Percentiles rank a stretch among this genome's conserved stretches.
Conservation (phyloP, 2,797 vertebrate genomes). For the Margarornis squamiger region DNA sequence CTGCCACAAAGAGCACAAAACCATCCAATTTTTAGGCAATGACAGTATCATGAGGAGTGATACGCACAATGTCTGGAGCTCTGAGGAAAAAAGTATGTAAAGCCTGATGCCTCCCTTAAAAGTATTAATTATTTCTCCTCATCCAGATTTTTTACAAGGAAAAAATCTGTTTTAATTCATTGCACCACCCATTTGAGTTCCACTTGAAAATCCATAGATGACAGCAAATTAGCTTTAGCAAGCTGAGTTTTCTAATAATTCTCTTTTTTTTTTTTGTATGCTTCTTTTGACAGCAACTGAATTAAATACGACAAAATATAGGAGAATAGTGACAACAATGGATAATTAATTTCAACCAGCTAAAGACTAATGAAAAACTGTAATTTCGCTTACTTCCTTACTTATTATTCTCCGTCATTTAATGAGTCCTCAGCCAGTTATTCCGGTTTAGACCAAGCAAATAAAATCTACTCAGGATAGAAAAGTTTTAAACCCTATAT, state of each 20-base stretch:
- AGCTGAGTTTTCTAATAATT: background rate
- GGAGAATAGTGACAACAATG: background rate
- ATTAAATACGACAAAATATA: background rate
- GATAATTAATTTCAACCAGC: background rate
- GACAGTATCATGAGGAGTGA: background rate
- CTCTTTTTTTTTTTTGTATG: background rate
- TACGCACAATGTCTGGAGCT: background rate
- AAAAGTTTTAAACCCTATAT: slow-evolving; percentile 5
- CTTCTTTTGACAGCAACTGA: background rate
- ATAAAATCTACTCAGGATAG: background rate
- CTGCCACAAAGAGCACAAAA: background rate
- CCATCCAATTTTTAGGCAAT: background rate
- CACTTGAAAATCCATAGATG: background rate
- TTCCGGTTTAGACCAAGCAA: background rate
- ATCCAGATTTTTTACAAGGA: background rate
- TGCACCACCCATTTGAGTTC: background rate
- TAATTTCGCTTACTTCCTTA: background rate
- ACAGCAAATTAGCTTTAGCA: background rate
- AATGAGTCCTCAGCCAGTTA: background rate
- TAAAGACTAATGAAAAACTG: background rate
- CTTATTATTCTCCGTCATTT: background rate
- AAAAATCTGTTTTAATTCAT: background rate
- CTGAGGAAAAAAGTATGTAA: background rate
- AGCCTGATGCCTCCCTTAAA: background rate
- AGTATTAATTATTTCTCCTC: background rate